Percentiles rank a stretch among this genome's conserved stretches.
Conservation (phyloP, 2,888 invertebrate genomes). For the Gandaritis pyraliata region DNA sequence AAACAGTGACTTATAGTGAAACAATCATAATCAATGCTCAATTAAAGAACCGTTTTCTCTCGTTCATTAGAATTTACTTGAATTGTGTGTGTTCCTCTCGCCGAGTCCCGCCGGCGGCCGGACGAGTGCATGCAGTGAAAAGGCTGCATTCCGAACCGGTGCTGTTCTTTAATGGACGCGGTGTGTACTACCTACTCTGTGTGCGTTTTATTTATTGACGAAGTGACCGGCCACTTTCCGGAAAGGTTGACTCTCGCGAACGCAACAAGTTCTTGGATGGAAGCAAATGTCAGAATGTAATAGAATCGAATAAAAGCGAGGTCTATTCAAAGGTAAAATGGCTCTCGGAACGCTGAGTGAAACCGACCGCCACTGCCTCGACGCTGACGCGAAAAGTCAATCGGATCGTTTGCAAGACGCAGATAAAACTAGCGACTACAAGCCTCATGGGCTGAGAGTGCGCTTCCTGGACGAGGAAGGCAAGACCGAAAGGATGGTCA, state of each 20-base stretch:
- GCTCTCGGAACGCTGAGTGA: conserved; percentile 78
- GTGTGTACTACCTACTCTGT: conserved; percentile 74
- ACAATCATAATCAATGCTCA: conserved; percentile 49
- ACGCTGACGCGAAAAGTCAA: conserved; percentile 69
- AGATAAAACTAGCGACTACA: conserved; percentile 67
- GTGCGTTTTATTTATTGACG: conserved; percentile 70
- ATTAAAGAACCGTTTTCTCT: conserved; percentile 47
- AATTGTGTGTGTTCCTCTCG: conserved; percentile 55
- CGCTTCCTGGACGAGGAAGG: conserved; percentile 80
- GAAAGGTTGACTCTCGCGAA: conserved; percentile 46
- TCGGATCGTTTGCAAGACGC: conserved; percentile 67
- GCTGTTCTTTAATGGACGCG: conserved; percentile 80
- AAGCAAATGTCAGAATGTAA: conserved; percentile 58
- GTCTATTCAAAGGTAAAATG: conserved; percentile 63
- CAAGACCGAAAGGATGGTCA: conserved; percentile 77
- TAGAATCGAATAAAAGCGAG: conserved; percentile 43
- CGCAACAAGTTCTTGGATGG: conserved; percentile 36
- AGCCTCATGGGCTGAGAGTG: conserved; percentile 72
- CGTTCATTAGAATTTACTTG: conserved; percentile 50
- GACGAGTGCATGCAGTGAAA: conserved; percentile 76
- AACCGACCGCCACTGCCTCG: conserved; percentile 75
- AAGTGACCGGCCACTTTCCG: conserved; percentile 61
- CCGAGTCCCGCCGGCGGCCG: conserved; percentile 46
- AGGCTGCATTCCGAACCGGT: conserved; percentile 83
- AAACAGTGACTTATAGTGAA: conserved; percentile 55